phyloP scores from a whole-genome alignment of 2,888 invertebrate species.

The Belgica antarctica region DNA sequence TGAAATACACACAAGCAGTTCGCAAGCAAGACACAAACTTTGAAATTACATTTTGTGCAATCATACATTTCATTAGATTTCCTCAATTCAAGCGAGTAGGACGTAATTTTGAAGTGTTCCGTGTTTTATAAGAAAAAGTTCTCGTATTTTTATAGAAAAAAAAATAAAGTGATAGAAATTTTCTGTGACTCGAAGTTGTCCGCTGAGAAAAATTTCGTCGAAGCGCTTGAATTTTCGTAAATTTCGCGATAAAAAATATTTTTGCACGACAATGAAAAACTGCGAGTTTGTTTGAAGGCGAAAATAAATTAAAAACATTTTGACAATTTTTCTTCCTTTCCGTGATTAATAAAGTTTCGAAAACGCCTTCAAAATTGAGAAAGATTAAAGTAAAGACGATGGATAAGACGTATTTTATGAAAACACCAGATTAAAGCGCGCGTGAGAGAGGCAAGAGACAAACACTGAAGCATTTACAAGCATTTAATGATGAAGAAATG shows the following conservation, averaged over 20 bases:
- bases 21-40: constrained; percentile 13
- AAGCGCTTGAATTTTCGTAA: constrained; percentile 16
- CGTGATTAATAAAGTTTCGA: constrained; percentile 16
- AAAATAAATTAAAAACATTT: no score
- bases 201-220: neutral
- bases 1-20: neutral
- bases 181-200: neutral
- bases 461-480: constrained; percentile 27
- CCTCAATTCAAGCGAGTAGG: constrained; percentile 43
- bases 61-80: constrained; percentile 44
- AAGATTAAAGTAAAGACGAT: constrained; percentile 34
- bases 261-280: neutral
- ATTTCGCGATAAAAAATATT: constrained; percentile 5
- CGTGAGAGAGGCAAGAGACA: neutral
- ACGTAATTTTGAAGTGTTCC: constrained; percentile 38
- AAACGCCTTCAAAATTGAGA: constrained; percentile 24
- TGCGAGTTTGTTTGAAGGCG: neutral
- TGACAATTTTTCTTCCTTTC: no score
- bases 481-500: constrained; percentile 29
- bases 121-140: neutral
- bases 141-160: neutral
- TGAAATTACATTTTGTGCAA: constrained; percentile 42
- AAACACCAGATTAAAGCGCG: constrained; percentile 45
- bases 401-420: constrained; percentile 46
- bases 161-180: constrained; percentile 23